Percentiles rank a stretch among this genome's conserved stretches.
Evolutionary conservation across 1,140 invertebrate genomes (phyloP).

Genomic region (Lanistes nyassanus): DNA sequence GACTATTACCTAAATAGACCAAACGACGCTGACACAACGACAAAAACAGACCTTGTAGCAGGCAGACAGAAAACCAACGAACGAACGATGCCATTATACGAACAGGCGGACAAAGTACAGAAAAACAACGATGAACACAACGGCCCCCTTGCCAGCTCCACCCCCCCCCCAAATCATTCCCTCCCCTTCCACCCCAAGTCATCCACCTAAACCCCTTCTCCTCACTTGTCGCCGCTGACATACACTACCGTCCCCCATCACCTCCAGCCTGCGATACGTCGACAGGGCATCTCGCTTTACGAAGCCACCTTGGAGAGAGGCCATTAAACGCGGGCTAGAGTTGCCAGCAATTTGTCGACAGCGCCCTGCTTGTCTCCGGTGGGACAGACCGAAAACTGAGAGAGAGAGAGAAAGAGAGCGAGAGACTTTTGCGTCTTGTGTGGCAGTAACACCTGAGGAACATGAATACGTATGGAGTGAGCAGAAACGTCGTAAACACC

Average conservation of each 20-base stretch:
- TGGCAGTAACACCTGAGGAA: conserved; percentile 15
- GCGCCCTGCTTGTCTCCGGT: background rate
- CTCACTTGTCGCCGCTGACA: no score
- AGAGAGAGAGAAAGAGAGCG: background rate
- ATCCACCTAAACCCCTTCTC: no score
- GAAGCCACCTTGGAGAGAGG: background rate
- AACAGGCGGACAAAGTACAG: background rate
- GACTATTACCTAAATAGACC: no score
- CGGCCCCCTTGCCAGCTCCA: no score
- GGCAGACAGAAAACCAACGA: background rate
- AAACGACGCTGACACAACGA: no score
- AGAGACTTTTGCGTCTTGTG: conserved; percentile 11
- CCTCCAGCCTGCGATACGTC: background rate
- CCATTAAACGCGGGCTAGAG: conserved; percentile 17
- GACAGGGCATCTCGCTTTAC: background rate
- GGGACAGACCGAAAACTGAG: background rate
- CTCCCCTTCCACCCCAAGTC: background rate
- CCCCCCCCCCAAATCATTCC: background rate
- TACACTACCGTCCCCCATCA: no score
- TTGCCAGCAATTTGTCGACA: conserved; percentile 27
- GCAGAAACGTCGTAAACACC: conserved; percentile 14
- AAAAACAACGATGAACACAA: background rate
- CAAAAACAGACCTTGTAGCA: no score
- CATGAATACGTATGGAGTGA: conserved; percentile 11
- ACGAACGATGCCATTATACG: no score